phyloP scores from a whole-genome alignment of 2,113 vertebrate genomes.

The Solenodon paradoxus region DNA sequence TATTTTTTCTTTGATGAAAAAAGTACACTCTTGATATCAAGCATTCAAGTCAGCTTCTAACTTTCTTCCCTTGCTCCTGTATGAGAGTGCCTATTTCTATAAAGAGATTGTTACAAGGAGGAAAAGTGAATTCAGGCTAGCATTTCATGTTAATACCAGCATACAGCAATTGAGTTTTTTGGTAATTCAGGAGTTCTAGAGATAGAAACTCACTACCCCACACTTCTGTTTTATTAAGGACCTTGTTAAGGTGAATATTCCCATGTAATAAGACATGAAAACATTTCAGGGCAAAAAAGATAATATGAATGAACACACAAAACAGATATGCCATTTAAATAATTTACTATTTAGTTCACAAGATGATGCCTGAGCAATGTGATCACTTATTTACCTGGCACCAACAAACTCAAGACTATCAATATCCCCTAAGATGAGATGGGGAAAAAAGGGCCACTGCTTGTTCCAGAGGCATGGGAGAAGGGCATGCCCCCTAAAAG shows the following conservation, averaged over 20 bases:
- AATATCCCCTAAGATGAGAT: background rate
- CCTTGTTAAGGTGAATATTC: background rate
- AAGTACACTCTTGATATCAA: background rate
- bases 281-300: background rate
- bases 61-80: background rate
- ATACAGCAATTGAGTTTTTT: background rate
- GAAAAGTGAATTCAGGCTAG: constrained; percentile 13
- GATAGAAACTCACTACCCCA: background rate
- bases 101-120: background rate
- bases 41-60: background rate
- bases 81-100: background rate
- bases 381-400: background rate
- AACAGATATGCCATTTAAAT: background rate
- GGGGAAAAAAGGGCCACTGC: background rate
- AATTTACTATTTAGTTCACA: background rate
- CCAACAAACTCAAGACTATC: background rate
- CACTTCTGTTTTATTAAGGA: background rate
- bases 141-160: constrained; percentile 13
- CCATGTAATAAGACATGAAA: background rate
- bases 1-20: background rate
- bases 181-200: constrained; percentile 31
- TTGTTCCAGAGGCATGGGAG: background rate
- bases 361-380: background rate
- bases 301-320: background rate
- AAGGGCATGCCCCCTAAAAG: background rate